Conservation (phyloP, 2,797 vertebrate species). For the Hydrocynus forskahlii region DNA sequence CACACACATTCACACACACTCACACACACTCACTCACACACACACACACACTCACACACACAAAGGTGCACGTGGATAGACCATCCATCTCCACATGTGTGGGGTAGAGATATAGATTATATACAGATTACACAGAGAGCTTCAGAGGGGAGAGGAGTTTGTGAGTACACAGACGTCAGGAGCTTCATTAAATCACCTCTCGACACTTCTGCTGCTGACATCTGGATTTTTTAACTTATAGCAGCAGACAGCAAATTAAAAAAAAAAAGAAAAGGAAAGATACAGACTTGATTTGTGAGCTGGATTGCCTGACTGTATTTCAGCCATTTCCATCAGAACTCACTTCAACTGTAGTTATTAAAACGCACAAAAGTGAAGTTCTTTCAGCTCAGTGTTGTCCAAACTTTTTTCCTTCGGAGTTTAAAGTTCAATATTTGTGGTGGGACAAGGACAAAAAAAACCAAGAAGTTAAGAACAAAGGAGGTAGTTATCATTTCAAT, state of each 20-base stretch:
- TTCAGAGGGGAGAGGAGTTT: conserved; percentile 27
- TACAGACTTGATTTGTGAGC: not conserved
- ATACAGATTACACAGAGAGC: conserved; percentile 25
- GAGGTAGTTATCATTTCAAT: too few relatives aligned
- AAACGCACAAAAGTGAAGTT: not conserved
- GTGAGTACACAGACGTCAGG: not conserved
- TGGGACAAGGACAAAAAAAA: too few relatives aligned
- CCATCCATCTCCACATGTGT: conserved; percentile 48
- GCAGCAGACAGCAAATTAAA: conserved; percentile 14
- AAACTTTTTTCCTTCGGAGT: too few relatives aligned
- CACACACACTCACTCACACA: conserved; percentile 32
- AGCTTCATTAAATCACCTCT: conserved; percentile 14
- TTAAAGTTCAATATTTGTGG: too few relatives aligned
- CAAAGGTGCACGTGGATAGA: conserved; percentile 24
- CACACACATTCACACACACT: too few relatives aligned
- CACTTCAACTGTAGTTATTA: not conserved
- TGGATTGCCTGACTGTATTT: conserved; percentile 3
- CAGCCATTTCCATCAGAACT: not conserved
- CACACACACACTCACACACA: conserved; percentile 32
- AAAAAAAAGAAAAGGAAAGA: not conserved
- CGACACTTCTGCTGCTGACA: conserved; percentile 25
- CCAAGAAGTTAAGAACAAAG: too few relatives aligned
- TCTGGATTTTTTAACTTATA: conserved; percentile 27
- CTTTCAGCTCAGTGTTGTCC: not conserved
- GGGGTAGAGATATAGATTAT: conserved; percentile 41